Evolutionary conservation across 1,140 invertebrate genomes (phyloP), one percentile per base, ranked within the genome.

Genomic region (Gryllus bimaculatus): DNA sequence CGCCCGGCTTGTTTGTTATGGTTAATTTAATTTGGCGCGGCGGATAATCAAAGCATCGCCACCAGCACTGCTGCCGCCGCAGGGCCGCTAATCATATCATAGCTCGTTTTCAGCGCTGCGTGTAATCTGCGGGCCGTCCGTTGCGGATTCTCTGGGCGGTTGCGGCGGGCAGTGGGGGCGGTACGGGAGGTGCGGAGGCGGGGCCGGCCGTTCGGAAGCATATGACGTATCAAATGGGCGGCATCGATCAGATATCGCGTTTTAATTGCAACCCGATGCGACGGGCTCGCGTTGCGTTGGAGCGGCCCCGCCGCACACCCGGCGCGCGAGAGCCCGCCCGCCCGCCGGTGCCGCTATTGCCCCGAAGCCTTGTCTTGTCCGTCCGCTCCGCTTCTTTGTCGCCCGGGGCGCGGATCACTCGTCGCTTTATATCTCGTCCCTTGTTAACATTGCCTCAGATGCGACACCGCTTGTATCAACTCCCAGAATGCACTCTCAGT

Each of bases 151-250:
- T 66, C 54, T 18, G 18, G 2, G 10, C 10, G 54, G 18, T 66
- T 1, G 54, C 2, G 54, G 54, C 3, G 54, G 54, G 54, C 2
- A 7, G 54, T 66, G 54, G 18, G 54, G 10, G 54, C 0, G 18
- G 49, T 8, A 54, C 54, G 54, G 10, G 54, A 66, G 54, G 10
- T 18, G 54, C 54, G 10, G 54, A 18, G 10, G 54, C 54, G 54
- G 10, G 54, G 10, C 54, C 54, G 54, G 10, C 54, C 54, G 18
- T 66, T 66, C 54, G 54, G 54, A 66, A 18, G 54, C 54, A 66
- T 66, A 66, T 66, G 54, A 66, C 54, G 54, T 66, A 66, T 66
- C 54, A 66, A 66, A 66, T 66, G 54, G 18, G 54, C 54, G 54
- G 54, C 54, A 66, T 66, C 54, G 54, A 66, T 66, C 54, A 66